A percentile compares a stretch with the other conserved stretches of the same genome.
Conservation (phyloP, 2,888 invertebrate genomes). For the Drosophila demipolita region DNA sequence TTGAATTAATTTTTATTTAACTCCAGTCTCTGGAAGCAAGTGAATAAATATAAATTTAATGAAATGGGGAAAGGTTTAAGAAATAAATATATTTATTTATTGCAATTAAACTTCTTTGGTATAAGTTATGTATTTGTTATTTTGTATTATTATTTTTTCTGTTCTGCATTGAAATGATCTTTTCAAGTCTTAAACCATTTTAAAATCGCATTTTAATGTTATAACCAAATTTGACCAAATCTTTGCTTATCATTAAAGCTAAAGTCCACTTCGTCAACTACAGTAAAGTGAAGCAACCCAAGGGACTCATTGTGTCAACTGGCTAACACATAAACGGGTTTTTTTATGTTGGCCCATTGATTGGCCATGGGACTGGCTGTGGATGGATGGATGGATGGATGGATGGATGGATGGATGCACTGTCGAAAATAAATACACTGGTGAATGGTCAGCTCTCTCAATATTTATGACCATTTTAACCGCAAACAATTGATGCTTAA, state of each 20-base stretch:
- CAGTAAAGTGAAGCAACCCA: conserved; percentile 44
- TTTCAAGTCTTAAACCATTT: not conserved
- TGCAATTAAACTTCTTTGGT: not conserved
- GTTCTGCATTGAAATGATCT: not conserved
- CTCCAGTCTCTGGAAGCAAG: no score
- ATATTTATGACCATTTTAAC: conserved; percentile 77
- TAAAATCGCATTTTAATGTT: conserved; percentile 4
- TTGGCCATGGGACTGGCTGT: conserved; percentile 40
- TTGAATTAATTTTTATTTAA: no score
- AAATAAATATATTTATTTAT: not conserved
- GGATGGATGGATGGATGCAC: conserved; percentile 19
- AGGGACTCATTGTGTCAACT: conserved; percentile 56
- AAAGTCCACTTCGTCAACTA: conserved; percentile 47
- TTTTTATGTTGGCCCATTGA: conserved; percentile 48
- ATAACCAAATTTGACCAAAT: conserved; percentile 26
- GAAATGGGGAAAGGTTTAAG: no score
- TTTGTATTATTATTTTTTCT: not conserved
- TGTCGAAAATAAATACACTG: conserved; percentile 44
- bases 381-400: conserved; percentile 17
- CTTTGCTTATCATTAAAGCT: conserved; percentile 55
- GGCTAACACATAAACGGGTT: conserved; percentile 51
- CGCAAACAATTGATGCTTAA: conserved; percentile 81
- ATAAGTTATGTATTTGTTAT: not conserved
- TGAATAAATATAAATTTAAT: no score
- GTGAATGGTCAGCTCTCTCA: conserved; percentile 55